Percentiles rank a stretch among this genome's conserved stretches.
Conservation (phyloP, 2,888 invertebrate species). For the Drosophila paramelanica region DNA sequence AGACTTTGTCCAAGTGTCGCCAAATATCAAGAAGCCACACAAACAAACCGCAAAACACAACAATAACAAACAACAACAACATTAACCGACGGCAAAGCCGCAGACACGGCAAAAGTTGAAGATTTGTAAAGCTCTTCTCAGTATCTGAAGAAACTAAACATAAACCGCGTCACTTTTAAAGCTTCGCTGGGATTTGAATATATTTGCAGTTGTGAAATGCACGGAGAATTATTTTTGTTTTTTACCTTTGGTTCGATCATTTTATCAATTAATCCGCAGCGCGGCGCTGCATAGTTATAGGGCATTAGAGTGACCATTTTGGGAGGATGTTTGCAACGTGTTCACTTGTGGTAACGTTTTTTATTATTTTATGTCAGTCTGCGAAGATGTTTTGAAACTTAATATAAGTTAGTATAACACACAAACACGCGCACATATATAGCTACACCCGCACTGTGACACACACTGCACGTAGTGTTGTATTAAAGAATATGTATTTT, state of each 20-base stretch:
- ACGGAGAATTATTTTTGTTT: constrained; percentile 13
- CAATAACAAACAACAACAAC: constrained; percentile 20
- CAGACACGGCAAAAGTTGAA: constrained; percentile 20
- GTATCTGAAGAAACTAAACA: constrained; percentile 20
- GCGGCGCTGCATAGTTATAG: constrained; percentile 85
- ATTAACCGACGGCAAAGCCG: constrained; percentile 51
- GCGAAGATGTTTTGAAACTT: constrained; percentile 44
- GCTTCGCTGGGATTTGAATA: constrained; percentile 49
- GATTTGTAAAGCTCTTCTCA: constrained; percentile 16
- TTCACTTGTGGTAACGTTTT: constrained; percentile 7
- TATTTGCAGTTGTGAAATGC: constrained; percentile 6
- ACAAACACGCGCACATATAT: constrained; percentile 1
- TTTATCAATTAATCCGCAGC: constrained; percentile 85
- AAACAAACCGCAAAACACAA: constrained; percentile 36
- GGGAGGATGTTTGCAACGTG: constrained; percentile 35
- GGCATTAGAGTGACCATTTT: constrained; percentile 85
- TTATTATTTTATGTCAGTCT: constrained; percentile 16
- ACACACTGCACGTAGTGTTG: constrained; percentile 19
- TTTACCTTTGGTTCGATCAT: constrained; percentile 85
- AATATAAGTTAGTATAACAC: constrained; percentile 35
- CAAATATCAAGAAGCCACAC: constrained; percentile 43
- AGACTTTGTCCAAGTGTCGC: constrained; percentile 14
- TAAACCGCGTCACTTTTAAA: constrained; percentile 60
- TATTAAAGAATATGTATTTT: background rate
- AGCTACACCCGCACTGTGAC: background rate